Percentiles rank a stretch among this genome's conserved stretches.
These are phyloP conservation scores for Homarus americanus DNA, from an alignment of 1,140 invertebrate species.

Conservation along the genomic window DNA sequence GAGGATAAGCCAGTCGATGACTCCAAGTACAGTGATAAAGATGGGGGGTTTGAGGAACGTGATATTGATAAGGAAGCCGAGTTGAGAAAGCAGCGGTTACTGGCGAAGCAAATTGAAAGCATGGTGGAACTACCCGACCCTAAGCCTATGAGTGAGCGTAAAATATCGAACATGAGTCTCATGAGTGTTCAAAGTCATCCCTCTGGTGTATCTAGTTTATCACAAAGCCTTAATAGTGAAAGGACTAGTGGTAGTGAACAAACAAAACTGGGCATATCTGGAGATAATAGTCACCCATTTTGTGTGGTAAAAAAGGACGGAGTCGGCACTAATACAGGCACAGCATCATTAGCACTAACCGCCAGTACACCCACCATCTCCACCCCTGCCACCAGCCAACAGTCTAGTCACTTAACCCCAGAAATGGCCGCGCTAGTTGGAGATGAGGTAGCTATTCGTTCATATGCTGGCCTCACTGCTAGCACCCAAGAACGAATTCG, in stretches of 20 bases:
- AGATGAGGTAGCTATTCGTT: constrained; percentile 80
- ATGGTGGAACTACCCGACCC: constrained; percentile 61
- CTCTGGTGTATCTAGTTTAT: constrained; percentile 57
- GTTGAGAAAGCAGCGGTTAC: constrained; percentile 53
- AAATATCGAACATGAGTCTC: constrained; percentile 64
- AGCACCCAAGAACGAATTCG: constrained; percentile 83
- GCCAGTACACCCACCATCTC: constrained; percentile 6
- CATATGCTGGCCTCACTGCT: constrained; percentile 82
- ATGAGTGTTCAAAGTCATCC: constrained; percentile 67
- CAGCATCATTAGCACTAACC: constrained; percentile 39
- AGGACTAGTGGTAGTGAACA: constrained; percentile 62
- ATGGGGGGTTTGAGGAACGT: constrained; percentile 63
- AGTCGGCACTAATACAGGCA: constrained; percentile 5
- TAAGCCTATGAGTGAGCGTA: constrained; percentile 65
- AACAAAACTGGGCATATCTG: constrained; percentile 26
- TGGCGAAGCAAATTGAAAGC: constrained; percentile 58
- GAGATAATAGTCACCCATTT: constrained; percentile 37
- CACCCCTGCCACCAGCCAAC: constrained; percentile 23
- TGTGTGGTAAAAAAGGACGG: constrained; percentile 41
- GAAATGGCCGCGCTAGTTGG: constrained; percentile 77
- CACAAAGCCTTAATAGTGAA: constrained; percentile 44
- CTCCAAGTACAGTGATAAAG: constrained; percentile 39
- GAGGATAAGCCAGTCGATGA: constrained; percentile 60
- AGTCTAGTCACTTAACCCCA: constrained; percentile 58
- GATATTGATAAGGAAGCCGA: constrained; percentile 67